Conservation (phyloP, 2,888 invertebrate genomes). For the Salpingus planirostris region DNA sequence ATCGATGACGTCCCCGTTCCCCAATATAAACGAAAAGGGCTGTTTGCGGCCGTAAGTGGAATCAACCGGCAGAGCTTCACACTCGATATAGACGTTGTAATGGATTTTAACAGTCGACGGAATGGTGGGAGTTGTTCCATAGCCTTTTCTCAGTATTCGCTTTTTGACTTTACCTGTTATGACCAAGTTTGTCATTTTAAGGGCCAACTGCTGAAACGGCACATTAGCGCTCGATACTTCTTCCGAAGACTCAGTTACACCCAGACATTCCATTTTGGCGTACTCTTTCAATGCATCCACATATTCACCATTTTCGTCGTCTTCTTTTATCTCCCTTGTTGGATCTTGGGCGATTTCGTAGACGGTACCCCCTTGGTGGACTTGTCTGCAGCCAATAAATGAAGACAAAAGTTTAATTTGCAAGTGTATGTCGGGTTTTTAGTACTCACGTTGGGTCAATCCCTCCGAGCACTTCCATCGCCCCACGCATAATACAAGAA, state of each 20-base stretch:
- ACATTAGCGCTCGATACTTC: too few species aligned
- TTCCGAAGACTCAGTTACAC: too few species aligned
- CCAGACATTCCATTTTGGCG: slow-evolving; percentile 8
- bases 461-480: background rate
- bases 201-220: slow-evolving; percentile 48
- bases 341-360: background rate
- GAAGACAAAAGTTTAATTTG: too few species aligned
- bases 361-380: background rate
- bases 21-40: slow-evolving; percentile 39
- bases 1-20: slow-evolving; percentile 39
- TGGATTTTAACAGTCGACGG: slow-evolving; percentile 54
- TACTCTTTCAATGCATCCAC: slow-evolving; percentile 3
- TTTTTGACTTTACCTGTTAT: slow-evolving; percentile 51
- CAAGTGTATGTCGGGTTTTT: too few species aligned
- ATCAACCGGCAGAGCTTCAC: slow-evolving; percentile 64
- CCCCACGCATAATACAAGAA: too few species aligned
- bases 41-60: slow-evolving; percentile 50
- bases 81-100: slow-evolving; percentile 65
- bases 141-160: slow-evolving; percentile 50
- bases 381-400: too few species aligned
- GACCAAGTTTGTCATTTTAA: slow-evolving; percentile 47
- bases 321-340: background rate
- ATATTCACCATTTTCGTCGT: slow-evolving; percentile 3
- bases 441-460: too few species aligned
- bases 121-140: slow-evolving; percentile 48